Percentiles rank a stretch among this genome's conserved stretches.
Evolutionary conservation across 2,113 vertebrate genomes (phyloP).

Genomic region (Sander lucioperca): DNA sequence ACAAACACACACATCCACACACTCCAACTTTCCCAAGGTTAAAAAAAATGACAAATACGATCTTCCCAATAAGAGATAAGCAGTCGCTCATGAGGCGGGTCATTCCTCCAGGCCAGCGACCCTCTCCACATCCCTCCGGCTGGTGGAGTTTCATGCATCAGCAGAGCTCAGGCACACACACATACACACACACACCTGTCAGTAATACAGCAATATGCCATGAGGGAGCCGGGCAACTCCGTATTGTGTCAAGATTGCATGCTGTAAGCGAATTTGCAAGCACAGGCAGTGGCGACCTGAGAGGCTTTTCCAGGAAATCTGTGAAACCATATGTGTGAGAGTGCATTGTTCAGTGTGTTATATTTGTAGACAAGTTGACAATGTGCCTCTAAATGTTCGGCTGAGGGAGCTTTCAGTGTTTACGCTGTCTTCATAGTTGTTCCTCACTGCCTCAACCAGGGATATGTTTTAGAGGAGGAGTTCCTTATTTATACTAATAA

Average conservation of each 20-base stretch:
- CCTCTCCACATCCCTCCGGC: conserved; percentile 56
- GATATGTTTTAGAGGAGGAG: conserved; percentile 9
- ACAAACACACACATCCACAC: conserved; percentile 23
- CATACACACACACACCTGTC: conserved; percentile 59
- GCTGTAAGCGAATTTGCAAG: conserved; percentile 57
- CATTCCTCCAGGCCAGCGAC: conserved; percentile 54
- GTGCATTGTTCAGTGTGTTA: conserved; percentile 37
- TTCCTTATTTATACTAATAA: conserved; percentile 47
- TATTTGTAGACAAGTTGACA: conserved; percentile 38
- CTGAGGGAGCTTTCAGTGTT: conserved; percentile 18
- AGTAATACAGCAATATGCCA: conserved; percentile 56
- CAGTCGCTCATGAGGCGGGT: conserved; percentile 71
- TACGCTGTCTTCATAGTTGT: conserved; percentile 1
- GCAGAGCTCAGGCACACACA: conserved; percentile 36
- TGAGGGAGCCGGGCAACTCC: conserved; percentile 48
- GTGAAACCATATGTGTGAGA: conserved; percentile 48
- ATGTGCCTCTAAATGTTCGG: conserved; percentile 40
- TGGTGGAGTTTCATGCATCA: conserved; percentile 62
- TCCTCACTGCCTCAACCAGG: background rate
- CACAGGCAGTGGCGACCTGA: conserved; percentile 1
- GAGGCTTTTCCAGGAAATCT: conserved; percentile 56
- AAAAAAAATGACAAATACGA: conserved; percentile 77
- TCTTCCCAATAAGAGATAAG: conserved; percentile 71
- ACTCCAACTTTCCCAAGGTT: conserved; percentile 75
- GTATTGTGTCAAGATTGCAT: conserved; percentile 61